These are phyloP conservation scores for Liposcelis brunnea DNA, from an alignment of 2,888 invertebrate species.

Conservation along the genomic window DNA sequence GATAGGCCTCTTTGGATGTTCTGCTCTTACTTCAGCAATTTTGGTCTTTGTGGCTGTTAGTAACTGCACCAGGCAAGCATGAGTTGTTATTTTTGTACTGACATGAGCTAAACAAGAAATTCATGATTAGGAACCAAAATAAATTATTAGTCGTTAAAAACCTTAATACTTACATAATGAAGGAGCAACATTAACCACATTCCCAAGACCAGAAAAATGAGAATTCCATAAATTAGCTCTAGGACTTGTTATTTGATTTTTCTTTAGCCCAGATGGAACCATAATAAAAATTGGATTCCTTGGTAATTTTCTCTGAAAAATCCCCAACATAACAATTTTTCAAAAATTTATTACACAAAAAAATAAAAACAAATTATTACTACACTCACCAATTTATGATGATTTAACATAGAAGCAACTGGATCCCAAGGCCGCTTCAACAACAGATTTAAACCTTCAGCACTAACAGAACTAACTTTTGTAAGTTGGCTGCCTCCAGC, in stretches of 20 bases:
- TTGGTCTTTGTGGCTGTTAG: conserved; percentile 48
- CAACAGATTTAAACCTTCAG: conserved; percentile 45
- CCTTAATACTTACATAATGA: conserved; percentile 28
- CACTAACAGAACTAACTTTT: conserved; percentile 31
- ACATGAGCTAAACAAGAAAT: conserved; percentile 15
- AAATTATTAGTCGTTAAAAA: not conserved
- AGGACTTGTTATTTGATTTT: conserved; percentile 27
- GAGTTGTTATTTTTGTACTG: conserved; percentile 29
- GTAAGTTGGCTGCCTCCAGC: conserved; percentile 32
- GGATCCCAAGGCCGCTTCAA: conserved; percentile 62
- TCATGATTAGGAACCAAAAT: conserved; percentile 6
- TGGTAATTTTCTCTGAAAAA: conserved; percentile 41
- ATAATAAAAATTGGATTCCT: conserved; percentile 49
- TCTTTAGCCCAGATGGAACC: conserved; percentile 32
- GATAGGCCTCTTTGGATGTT: conserved; percentile 49
- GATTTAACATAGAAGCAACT: conserved; percentile 34
- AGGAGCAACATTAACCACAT: conserved; percentile 42
- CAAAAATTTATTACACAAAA: too few relatives aligned
- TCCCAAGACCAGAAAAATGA: conserved; percentile 46
- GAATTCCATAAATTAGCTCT: conserved; percentile 53
- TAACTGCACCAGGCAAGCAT: conserved; percentile 41
- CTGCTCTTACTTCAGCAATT: conserved; percentile 48
- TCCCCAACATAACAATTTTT: not conserved
- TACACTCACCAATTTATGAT: conserved; percentile 40
- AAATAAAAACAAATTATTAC: not conserved